phyloP scores from a whole-genome alignment of 2,113 vertebrate genomes.

The Capricornis sumatraensis region DNA sequence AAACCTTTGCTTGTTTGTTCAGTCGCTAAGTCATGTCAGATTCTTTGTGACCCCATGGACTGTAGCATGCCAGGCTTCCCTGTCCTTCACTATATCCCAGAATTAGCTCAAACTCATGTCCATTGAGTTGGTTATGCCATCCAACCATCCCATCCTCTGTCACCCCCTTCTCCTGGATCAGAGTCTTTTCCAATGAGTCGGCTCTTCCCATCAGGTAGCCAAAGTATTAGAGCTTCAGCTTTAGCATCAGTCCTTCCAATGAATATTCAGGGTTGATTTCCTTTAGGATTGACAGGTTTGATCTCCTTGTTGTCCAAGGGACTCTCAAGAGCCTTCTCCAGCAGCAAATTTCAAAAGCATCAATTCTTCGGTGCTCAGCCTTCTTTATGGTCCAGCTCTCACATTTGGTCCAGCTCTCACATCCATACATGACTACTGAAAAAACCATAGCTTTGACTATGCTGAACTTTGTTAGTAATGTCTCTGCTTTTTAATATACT shows the following conservation, averaged over 20 bases:
- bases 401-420: neutral
- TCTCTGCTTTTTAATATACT: neutral
- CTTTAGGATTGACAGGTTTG: neutral
- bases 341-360: neutral
- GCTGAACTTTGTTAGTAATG: rapidly evolving
- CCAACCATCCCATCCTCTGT: neutral
- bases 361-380: neutral
- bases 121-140: neutral
- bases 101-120: neutral
- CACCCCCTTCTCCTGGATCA: neutral
- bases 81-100: neutral
- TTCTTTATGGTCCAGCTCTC: neutral
- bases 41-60: neutral
- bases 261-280: neutral
- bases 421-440: neutral
- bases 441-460: neutral
- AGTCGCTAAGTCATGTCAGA: neutral
- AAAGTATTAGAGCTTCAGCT: neutral
- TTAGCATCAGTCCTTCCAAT: neutral
- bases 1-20: neutral
- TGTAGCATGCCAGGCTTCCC: neutral
- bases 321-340: neutral
- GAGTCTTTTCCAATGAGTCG: neutral
- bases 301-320: neutral
- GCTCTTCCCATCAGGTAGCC: neutral